Evolutionary conservation across 2,888 invertebrate species (phyloP).

Genomic region (Lypha dubia): DNA sequence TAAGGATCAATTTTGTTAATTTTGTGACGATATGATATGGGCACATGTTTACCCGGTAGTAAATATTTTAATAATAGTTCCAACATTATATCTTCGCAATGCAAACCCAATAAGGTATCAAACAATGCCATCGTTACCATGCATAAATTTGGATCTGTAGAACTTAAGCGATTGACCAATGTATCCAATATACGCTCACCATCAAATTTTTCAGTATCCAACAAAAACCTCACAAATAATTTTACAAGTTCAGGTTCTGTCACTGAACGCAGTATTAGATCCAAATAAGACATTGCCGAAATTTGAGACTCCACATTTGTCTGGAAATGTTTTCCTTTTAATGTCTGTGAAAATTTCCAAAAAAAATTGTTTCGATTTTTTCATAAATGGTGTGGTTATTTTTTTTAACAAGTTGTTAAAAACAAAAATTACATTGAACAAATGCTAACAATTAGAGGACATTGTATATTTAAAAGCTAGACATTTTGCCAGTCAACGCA

Average conservation of each 20-base stretch:
- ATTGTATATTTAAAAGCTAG: not conserved
- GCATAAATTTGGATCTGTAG: slow-evolving; percentile 90
- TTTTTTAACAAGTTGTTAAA: slow-evolving; percentile 12
- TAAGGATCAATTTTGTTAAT: slow-evolving; percentile 89
- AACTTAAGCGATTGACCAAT: slow-evolving; percentile 90
- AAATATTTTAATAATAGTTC: slow-evolving; percentile 94
- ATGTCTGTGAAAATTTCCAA: slow-evolving; percentile 81
- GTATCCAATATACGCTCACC: slow-evolving; percentile 92
- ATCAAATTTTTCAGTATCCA: slow-evolving; percentile 92
- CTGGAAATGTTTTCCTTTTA: slow-evolving; percentile 87
- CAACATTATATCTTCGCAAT: slow-evolving; percentile 98
- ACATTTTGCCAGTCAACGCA: slow-evolving; percentile 5
- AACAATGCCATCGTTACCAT: slow-evolving; percentile 95
- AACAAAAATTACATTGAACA: slow-evolving; percentile 19
- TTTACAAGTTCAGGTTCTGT: slow-evolving; percentile 92
- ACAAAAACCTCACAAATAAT: slow-evolving; percentile 92
- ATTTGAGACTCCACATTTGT: slow-evolving; percentile 94
- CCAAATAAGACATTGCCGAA: slow-evolving; percentile 96
- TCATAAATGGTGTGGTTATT: slow-evolving; percentile 80
- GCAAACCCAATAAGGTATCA: slow-evolving; percentile 94
- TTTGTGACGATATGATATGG: slow-evolving; percentile 89
- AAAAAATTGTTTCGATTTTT: slow-evolving; percentile 82
- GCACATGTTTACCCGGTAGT: slow-evolving; percentile 90
- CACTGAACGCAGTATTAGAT: slow-evolving; percentile 93
- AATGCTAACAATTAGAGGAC: slow-evolving; percentile 19